These are phyloP conservation scores for Lycodopsis pacificus DNA, from an alignment of 2,797 vertebrate genomes.

Conservation along the genomic window DNA sequence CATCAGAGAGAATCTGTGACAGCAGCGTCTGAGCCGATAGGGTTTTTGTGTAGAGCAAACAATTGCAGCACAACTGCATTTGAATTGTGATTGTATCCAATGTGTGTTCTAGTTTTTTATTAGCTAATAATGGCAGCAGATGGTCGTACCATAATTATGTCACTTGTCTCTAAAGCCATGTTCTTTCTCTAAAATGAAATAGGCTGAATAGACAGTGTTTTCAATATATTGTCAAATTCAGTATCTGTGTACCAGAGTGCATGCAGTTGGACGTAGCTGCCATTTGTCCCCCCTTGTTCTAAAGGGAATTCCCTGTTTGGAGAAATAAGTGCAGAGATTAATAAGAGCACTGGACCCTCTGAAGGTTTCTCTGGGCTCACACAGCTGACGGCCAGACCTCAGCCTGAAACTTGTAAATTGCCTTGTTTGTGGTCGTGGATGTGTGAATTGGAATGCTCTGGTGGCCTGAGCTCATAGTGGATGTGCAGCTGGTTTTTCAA, in stretches of 20 bases:
- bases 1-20: conserved; percentile 32
- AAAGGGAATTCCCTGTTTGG: background rate
- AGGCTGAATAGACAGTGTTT: background rate
- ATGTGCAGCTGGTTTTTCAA: background rate
- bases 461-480: conserved; percentile 39
- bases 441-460: conserved; percentile 27
- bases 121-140: conserved; percentile 24
- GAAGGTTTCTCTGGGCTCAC: background rate
- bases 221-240: background rate
- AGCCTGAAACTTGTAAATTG: background rate
- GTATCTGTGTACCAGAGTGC: background rate
- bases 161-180: background rate
- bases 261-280: background rate
- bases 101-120: background rate
- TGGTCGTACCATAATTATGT: background rate
- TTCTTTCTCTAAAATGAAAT: conserved; percentile 1
- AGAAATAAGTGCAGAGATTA: background rate
- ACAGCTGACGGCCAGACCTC: background rate
- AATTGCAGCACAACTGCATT: conserved; percentile 9
- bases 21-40: conserved; percentile 19
- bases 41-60: conserved; percentile 30
- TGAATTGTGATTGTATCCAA: background rate
- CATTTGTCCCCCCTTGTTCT: background rate
- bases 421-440: conserved; percentile 10
- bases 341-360: background rate